phyloP scores from a whole-genome alignment of 2,888 invertebrate species.

The Coecobrya sp. region DNA sequence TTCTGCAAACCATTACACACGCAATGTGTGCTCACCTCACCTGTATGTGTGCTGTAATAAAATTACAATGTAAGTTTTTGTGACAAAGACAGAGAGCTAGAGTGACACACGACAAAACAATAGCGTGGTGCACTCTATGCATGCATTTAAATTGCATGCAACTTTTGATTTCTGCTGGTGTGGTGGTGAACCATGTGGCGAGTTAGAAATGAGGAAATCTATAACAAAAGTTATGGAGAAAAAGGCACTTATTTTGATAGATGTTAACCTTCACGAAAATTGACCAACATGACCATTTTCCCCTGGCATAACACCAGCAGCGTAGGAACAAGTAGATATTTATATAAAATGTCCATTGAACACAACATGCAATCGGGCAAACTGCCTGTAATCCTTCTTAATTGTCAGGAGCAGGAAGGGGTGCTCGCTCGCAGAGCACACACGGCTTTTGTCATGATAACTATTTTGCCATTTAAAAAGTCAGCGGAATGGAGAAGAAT shows the following conservation, averaged over 20 bases:
- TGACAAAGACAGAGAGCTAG: not conserved
- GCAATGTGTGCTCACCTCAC: not conserved
- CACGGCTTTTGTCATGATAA: not conserved
- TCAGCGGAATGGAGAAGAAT: conserved; percentile 20
- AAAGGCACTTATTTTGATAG: conserved; percentile 61
- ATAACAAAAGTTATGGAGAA: not conserved
- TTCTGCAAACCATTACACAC: no score
- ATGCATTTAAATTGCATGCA: not conserved
- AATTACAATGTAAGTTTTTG: conserved; percentile 19
- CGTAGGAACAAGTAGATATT: not conserved
- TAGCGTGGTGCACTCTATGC: not conserved
- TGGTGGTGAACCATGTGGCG: not conserved
- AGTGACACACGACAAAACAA: conserved; percentile 1
- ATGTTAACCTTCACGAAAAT: conserved; percentile 71
- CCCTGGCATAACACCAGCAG: not conserved
- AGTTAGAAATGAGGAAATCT: not conserved
- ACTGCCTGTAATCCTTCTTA: conserved; percentile 40
- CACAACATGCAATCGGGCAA: not conserved
- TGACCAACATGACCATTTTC: conserved; percentile 66
- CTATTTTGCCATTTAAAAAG: conserved; percentile 67
- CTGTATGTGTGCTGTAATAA: not conserved
- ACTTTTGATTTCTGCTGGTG: not conserved
- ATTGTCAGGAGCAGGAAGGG: conserved; percentile 60
- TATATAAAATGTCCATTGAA: not conserved
- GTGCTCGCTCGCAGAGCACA: not conserved